Evolutionary conservation across 1,140 invertebrate species (phyloP), one percentile per base, ranked within the genome.

Genomic region (Saccostrea echinata): DNA sequence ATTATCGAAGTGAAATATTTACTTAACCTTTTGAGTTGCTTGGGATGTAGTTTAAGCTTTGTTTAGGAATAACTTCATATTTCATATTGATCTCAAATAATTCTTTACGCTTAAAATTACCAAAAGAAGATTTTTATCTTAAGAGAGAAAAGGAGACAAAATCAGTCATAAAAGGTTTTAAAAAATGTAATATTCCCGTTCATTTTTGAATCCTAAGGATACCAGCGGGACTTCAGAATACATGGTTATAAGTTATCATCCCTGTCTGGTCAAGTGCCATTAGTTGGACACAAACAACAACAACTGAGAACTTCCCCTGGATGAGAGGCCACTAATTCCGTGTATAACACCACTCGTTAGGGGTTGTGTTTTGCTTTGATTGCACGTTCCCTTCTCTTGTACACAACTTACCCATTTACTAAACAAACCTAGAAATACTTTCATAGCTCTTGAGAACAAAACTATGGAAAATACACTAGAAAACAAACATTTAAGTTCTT

Each of bases 371-470:
- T 76, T 30, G 13, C 68, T 33, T 13, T 33, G 13, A 76, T 76
- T 33, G 68, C 68, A 76, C 68, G 68, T 33, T 30, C 27, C 68
- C 30, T 12, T 76, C 3, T 18, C 18, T 76, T 30, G 68, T 76
- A 76, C 68, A 76, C 68, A 76, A 76, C 68, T 76, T 16, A 76
- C 16, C 68, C 68, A 76, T 76, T 76, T 30, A 76, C 13, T 76
- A 33, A 76, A 33, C 68, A 30, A 11, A 4, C 13, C 27, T 3
- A 9, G 6, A 76, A 30, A 30, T 76, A n/a, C 30, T 18, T 76
- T 18, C 13, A 4, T 11, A 27, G 2, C 68, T 76, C 68, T 76
- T 30, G 68, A 76, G 68, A 76, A 13, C 68, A 30, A 76, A 76
- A 76, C 68, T 76, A 3, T 33, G 68, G 11, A 76, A 76, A 33